Conservation (phyloP, 1,140 invertebrate species). For the Brachionus manjavacas region DNA sequence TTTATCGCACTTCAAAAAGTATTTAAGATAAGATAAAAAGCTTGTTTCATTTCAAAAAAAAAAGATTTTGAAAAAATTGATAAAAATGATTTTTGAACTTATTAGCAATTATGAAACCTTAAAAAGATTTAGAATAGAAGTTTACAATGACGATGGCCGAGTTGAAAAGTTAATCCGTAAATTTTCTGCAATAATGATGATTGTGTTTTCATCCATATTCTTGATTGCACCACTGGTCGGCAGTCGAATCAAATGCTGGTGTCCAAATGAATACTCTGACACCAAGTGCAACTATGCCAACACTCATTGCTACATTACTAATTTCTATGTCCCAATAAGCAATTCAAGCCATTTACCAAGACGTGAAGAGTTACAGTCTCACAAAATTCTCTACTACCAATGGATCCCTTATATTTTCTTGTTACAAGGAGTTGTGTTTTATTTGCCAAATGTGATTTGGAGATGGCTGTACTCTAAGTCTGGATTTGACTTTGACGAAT, state of each 20-base stretch:
- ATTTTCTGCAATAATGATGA: slow-evolving; percentile 32
- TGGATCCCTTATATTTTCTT: slow-evolving; percentile 44
- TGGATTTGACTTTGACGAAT: not conserved
- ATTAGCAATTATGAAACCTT: not conserved
- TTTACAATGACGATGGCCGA: not conserved
- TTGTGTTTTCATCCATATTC: not conserved
- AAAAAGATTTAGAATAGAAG: not conserved
- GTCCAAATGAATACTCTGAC: slow-evolving; percentile 4
- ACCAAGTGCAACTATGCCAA: not conserved
- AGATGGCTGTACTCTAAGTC: not conserved
- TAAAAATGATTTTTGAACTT: not conserved
- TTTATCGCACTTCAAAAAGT: no score
- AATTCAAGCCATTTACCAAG: not conserved
- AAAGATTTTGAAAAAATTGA: not conserved
- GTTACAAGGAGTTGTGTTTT: slow-evolving; percentile 42
- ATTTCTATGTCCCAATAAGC: not conserved
- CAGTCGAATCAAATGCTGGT: slow-evolving; percentile 30
- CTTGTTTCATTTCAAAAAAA: not conserved
- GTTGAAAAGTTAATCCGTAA: not conserved
- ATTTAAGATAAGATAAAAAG: not conserved
- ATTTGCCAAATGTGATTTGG: slow-evolving; percentile 43
- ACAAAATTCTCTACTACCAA: slow-evolving; percentile 44
- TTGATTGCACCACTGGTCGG: not conserved
- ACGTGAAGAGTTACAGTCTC: not conserved
- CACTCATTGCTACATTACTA: slow-evolving; percentile 22